Evolutionary conservation across 2,113 vertebrate species (phyloP).

Genomic region (Rostratula benghalensis): DNA sequence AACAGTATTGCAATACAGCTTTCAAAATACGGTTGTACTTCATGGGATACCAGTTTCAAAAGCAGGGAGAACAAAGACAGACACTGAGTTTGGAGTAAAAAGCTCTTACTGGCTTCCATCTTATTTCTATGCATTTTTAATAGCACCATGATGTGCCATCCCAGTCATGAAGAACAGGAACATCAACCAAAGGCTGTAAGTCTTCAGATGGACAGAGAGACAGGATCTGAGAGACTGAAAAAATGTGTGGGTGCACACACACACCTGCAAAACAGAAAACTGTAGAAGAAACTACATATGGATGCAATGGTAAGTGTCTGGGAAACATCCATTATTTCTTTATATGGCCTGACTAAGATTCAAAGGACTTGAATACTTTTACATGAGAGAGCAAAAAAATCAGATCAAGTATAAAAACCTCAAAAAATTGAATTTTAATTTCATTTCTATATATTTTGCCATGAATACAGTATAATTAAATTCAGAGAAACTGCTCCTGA

Average conservation of each 20-base stretch:
- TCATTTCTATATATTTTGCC: neutral
- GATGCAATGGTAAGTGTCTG: neutral
- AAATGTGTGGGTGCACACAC: neutral
- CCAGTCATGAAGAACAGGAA: neutral
- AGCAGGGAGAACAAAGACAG: neutral
- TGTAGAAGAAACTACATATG: neutral
- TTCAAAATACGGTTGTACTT: neutral
- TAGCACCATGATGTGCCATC: neutral
- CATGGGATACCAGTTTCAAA: neutral
- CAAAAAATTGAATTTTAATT: neutral
- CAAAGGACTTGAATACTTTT: neutral
- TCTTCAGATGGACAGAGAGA: neutral
- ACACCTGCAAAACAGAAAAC: neutral
- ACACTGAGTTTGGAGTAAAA: neutral
- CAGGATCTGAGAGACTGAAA: neutral
- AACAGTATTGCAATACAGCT: neutral
- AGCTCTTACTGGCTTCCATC: neutral
- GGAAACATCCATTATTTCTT: neutral
- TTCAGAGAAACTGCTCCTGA: neutral
- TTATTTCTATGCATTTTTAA: neutral
- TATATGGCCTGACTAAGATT: neutral
- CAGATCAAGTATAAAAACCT: neutral
- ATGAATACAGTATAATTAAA: neutral
- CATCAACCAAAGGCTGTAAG: neutral
- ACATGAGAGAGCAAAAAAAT: neutral